Percentiles rank a stretch among this genome's conserved stretches.
Conservation (phyloP, 2,888 invertebrate species). For the Xestia c-nigrum region DNA sequence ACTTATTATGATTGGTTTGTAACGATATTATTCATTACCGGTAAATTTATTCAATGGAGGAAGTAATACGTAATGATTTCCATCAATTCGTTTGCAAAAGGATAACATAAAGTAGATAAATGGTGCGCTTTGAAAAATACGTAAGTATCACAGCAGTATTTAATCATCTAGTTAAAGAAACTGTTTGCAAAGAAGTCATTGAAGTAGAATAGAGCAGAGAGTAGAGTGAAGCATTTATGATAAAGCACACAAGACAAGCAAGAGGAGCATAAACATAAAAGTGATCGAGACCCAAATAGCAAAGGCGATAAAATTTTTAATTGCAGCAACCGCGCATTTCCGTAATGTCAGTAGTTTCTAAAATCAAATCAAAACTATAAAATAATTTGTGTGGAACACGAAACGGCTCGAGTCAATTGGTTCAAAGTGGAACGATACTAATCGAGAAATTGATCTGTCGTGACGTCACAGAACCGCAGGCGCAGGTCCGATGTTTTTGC, state of each 20-base stretch:
- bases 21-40: not conserved
- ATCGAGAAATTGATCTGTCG: conserved; percentile 72
- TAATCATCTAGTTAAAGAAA: not conserved
- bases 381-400: conserved; percentile 57
- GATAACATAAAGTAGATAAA: not conserved
- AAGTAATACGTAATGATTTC: conserved; percentile 4
- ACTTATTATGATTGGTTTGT: not conserved
- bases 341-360: conserved; percentile 59
- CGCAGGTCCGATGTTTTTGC: conserved; percentile 62
- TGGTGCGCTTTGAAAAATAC: not conserved
- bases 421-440: conserved; percentile 65
- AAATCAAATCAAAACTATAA: conserved; percentile 56
- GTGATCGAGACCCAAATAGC: conserved; percentile 52
- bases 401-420: conserved; percentile 55
- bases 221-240: not conserved
- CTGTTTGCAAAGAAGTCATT: not conserved
- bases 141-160: not conserved
- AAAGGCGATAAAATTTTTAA: conserved; percentile 52
- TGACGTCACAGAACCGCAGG: conserved; percentile 67
- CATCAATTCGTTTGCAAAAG: not conserved
- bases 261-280: conserved; percentile 42
- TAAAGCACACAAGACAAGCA: conserved; percentile 7
- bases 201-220: too few relatives aligned
- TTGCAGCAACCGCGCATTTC: conserved; percentile 60
- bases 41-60: conserved; percentile 12